Evolutionary conservation across 1,140 invertebrate species (phyloP).

Genomic region (Manduca sexta): DNA sequence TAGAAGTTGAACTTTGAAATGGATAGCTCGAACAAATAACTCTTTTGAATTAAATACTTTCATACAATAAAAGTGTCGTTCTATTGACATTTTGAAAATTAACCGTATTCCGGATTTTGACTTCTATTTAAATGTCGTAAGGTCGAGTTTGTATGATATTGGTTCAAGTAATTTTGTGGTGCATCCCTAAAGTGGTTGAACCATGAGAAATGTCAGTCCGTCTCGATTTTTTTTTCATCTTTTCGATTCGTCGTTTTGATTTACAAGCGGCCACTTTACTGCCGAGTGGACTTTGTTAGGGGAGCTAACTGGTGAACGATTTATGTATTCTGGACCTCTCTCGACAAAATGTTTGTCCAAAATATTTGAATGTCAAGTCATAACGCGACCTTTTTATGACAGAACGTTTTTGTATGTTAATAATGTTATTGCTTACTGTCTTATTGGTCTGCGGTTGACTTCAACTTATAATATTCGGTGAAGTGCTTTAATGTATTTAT

Average conservation of each 20-base stretch:
- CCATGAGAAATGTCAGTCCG: slow-evolving; percentile 43
- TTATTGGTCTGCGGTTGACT: slow-evolving; percentile 22
- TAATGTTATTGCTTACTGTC: slow-evolving; percentile 27
- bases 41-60: no score
- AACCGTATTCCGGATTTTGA: no score
- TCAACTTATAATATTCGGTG: neutral
- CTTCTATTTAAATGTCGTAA: no score
- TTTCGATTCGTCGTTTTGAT: slow-evolving; percentile 65
- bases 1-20: no score
- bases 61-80: no score
- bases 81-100: no score
- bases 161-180: slow-evolving; percentile 6
- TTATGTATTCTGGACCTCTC: slow-evolving; percentile 45
- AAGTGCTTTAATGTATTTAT: slow-evolving; percentile 1
- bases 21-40: no score
- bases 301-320: slow-evolving; percentile 55
- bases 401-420: slow-evolving; percentile 32
- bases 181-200: slow-evolving; percentile 34
- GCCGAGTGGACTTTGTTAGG: slow-evolving; percentile 60
- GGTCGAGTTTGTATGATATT: no score
- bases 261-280: slow-evolving; percentile 63
- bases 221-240: slow-evolving; percentile 46
- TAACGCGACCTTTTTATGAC: slow-evolving; percentile 37
- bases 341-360: slow-evolving; percentile 47
- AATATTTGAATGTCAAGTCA: slow-evolving; percentile 52